Base-by-base conservation (phyloP, 1,140 invertebrate genomes). In the Batillaria attramentaria region DNA sequence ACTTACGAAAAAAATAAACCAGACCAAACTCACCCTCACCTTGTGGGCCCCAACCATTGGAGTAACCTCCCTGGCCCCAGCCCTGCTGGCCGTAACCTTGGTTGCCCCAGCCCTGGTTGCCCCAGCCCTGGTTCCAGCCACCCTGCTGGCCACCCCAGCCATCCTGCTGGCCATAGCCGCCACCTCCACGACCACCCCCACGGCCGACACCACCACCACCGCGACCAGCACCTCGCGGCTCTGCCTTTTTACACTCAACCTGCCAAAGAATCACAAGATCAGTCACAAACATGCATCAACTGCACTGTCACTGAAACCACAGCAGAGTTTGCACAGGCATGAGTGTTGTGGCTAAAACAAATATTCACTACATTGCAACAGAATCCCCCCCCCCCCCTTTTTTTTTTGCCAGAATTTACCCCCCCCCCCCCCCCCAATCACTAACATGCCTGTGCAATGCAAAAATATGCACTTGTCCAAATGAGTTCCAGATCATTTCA, bases 161-260 rank as follows among this genome's bases (percentile, higher is more conserved):
- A 2, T 31, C 57, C 1, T 24, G 57, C 33, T 31, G n/a, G 6
- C 57, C 57, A 18, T 24, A 31, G 10, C 57, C 57, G 28, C 73
- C 73, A 20, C 72, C 72, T 28, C 73, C 73, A 31, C 73, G 73
- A 24, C 73, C 73, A 62, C 73, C 54, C 24, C 73, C 73, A 65
- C 73, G 73, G 16, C 73, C 73, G 2, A n/a, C 73, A 1, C 72
- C 72, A 73, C 73, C 46, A 42, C 73, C 73, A 42, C 54, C 73
- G 4, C 69, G 37, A 72, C 35, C 69, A 8, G 73, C 54, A 13
- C 73, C 73, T 4, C 73, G 54, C 6, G 73, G 73, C 37, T 75
- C 73, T 62, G 73, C 73, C 37, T 75, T 75, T 62, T 75, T 75
- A 57, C 73, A 75, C 39, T 75, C 73, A 75, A 75, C 73, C 73